Evolutionary conservation across 2,888 invertebrate species (phyloP).

Genomic region (Rhagophthalmus giganteus): DNA sequence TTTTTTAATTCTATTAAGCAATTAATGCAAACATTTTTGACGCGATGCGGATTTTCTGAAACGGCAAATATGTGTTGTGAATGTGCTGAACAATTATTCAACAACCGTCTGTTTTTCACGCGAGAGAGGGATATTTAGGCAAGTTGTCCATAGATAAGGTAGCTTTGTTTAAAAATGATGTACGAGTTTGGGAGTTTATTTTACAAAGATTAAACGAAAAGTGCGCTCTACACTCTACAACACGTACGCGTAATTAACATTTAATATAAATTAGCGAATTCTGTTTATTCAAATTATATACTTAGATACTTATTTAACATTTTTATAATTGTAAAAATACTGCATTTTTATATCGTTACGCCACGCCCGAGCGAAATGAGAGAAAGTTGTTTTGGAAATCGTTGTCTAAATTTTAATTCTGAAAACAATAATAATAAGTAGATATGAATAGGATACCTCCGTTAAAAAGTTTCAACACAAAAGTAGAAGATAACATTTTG

Average conservation of each 20-base stretch:
- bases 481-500: constrained; percentile 2
- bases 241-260: too few species aligned
- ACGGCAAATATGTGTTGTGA: not conserved
- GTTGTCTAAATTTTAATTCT: not conserved
- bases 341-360: not conserved
- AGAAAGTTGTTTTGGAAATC: not conserved
- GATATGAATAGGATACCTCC: not conserved
- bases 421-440: not conserved
- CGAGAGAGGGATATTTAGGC: not conserved
- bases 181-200: too few species aligned
- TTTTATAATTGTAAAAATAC: not conserved
- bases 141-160: not conserved
- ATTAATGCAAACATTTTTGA: not conserved
- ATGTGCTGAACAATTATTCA: not conserved
- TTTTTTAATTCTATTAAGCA: too few species aligned
- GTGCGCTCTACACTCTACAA: too few species aligned
- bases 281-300: too few species aligned
- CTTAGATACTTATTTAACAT: too few species aligned
- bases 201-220: too few species aligned
- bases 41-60: not conserved
- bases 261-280: too few species aligned
- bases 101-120: not conserved
- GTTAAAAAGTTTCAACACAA: not conserved
- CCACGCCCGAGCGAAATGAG: not conserved
- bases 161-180: not conserved